Evolutionary conservation across 2,797 vertebrate genomes (phyloP).

Genomic region (Ispidina lecontei): DNA sequence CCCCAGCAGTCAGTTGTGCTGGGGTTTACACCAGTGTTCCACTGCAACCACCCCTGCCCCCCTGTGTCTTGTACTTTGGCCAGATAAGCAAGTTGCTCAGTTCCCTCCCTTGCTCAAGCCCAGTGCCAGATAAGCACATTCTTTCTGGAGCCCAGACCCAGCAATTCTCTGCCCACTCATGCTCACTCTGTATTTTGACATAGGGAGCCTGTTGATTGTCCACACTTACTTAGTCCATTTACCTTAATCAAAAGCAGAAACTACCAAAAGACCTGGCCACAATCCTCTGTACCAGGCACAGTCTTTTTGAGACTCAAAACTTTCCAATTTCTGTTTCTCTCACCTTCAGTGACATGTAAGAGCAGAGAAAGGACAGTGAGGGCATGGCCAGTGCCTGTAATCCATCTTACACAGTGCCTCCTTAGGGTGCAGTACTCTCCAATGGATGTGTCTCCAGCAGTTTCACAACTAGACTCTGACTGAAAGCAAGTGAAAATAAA

Average conservation of each 20-base stretch:
- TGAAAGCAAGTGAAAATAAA: constrained; percentile 7
- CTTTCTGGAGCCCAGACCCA: neutral
- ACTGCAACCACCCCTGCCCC: too few relatives aligned
- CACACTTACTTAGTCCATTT: neutral
- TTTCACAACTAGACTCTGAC: neutral
- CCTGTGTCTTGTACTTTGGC: neutral
- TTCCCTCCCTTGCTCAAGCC: neutral
- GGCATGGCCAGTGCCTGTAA: neutral
- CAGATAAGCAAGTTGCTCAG: neutral
- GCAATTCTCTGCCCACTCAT: neutral
- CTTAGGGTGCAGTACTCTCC: neutral
- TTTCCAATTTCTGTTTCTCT: neutral
- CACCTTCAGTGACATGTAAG: neutral
- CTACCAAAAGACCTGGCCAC: neutral
- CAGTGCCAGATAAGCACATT: neutral
- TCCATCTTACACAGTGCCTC: neutral
- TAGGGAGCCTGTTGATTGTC: neutral
- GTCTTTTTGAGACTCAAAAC: neutral
- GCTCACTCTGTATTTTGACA: neutral
- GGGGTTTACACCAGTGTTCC: neutral
- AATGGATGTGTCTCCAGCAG: neutral
- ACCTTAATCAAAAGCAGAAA: neutral
- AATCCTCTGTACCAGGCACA: neutral
- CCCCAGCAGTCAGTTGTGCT: neutral
- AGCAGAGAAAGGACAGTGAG: neutral